Evolutionary conservation across 1,140 invertebrate genomes (phyloP), one percentile per base, ranked within the genome.

Genomic region (Bathynomus jamesi): DNA sequence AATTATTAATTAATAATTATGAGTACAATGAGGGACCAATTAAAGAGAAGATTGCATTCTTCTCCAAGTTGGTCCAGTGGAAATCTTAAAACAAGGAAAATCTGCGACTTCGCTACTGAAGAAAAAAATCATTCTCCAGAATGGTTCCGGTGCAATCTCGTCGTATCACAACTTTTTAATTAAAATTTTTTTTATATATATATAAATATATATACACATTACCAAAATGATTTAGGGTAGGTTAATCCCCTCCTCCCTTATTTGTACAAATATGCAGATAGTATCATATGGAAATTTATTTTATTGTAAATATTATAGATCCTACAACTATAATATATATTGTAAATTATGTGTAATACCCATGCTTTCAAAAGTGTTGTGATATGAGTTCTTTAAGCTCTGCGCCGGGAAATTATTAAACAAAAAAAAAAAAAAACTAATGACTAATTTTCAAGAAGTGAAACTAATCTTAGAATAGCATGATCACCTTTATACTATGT

Each of bases 301-400:
- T 53, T 53, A 53, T 53, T 53, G 40, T 53, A 53, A 53, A 53
- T 53, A 53, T 53, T 53, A 53, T 53, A 21, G 40, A n/a, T n/a
- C 21, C 40, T 53, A 53, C 13, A 53, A 17, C 40, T 53, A 53
- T 53, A 53, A 53, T 53, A 53, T 53, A 53, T 53, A 53, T 21
- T 53, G 40, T 53, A 53, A 53, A 11, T 53, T 17, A 17, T 53
- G 40, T 53, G 21, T 17, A 53, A 11, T 17, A 53, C 11, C 13
- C 21, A 5, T 1, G 13, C 17, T 53, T 53, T 53, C 40, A 53
- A 11, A 53, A 53, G 11, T 17, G 21, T 53, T 53, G 40, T 53
- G 40, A 53, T 53, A 53, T 53, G 21, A 17, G 21, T 53, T 53
- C 21, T 53, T 53, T 53, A n/a, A n/a, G n/a, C n/a, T n/a, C n/a